A percentile compares a stretch with the other conserved stretches of the same genome.
Evolutionary conservation across 2,888 invertebrate species (phyloP).

Genomic region (Drosophila sordidula): DNA sequence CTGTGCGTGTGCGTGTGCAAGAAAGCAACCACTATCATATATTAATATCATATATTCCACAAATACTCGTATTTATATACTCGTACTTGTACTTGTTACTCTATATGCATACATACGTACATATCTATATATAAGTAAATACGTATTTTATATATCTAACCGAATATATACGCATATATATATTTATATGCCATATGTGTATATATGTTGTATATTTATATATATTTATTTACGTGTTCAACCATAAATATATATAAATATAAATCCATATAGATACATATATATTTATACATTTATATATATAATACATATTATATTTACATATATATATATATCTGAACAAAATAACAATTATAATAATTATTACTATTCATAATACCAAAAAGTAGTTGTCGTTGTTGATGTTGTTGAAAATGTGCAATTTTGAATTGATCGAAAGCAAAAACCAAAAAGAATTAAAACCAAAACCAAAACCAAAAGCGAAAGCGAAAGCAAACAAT

Average conservation of each 20-base stretch:
- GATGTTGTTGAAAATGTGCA: conserved; percentile 85
- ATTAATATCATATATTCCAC: conserved; percentile 31
- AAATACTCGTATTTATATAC: conserved; percentile 38
- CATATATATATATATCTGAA: conserved; percentile 57
- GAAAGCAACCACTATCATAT: conserved; percentile 37
- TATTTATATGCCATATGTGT: conserved; percentile 28
- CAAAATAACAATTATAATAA: conserved; percentile 67
- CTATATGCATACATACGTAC: conserved; percentile 40
- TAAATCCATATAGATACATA: conserved; percentile 21
- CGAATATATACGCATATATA: conserved; percentile 9
- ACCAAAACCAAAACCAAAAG: conserved; percentile 17
- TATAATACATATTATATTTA: conserved; percentile 29
- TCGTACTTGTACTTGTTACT: conserved; percentile 44
- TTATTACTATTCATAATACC: conserved; percentile 74
- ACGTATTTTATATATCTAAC: conserved; percentile 29
- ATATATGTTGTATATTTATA: conserved; percentile 18
- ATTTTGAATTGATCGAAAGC: conserved; percentile 79
- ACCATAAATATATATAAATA: conserved; percentile 31
- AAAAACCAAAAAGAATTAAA: conserved; percentile 46
- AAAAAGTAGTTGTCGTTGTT: conserved; percentile 84
- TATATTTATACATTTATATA: conserved; percentile 25
- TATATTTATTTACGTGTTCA: conserved; percentile 13
- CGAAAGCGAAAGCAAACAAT: conserved; percentile 32
- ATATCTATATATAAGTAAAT: conserved; percentile 39
- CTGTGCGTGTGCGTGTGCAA: conserved; percentile 40